phyloP scores from a whole-genome alignment of 1,140 invertebrate genomes.

The Archivesica marissinica region DNA sequence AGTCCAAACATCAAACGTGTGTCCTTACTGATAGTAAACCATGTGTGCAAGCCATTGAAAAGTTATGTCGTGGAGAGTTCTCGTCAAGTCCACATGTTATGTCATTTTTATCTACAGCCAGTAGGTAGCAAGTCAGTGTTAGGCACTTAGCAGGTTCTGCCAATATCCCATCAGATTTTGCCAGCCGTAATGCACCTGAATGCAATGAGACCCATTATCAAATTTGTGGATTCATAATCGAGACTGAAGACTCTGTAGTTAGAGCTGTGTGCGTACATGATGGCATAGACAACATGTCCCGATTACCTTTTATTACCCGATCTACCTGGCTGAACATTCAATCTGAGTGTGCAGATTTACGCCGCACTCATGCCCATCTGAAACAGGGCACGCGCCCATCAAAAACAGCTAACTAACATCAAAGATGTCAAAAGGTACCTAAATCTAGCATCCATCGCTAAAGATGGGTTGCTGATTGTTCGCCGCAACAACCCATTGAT shows the following conservation, averaged over 20 bases:
- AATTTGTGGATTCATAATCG: constrained; percentile 26
- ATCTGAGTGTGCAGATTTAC: constrained; percentile 51
- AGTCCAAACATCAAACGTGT: constrained; percentile 35
- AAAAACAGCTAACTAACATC: constrained; percentile 53
- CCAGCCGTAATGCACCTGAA: constrained; percentile 41
- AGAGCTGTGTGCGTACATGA: not conserved
- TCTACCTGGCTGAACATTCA: constrained; percentile 42
- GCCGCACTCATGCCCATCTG: constrained; percentile 44
- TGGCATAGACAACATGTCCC: not conserved
- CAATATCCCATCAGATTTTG: constrained; percentile 54
- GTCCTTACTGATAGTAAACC: too few relatives aligned
- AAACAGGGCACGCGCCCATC: constrained; percentile 59
- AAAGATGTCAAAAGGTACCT: constrained; percentile 61
- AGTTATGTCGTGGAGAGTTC: constrained; percentile 59
- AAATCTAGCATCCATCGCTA: constrained; percentile 57
- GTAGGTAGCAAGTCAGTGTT: constrained; percentile 32
- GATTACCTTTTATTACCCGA: constrained; percentile 44
- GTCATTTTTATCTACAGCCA: constrained; percentile 47
- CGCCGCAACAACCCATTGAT: not conserved
- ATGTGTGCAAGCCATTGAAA: constrained; percentile 49
- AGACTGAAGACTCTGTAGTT: constrained; percentile 28
- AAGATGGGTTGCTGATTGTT: constrained; percentile 67
- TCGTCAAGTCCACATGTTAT: constrained; percentile 55
- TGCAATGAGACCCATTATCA: constrained; percentile 16
- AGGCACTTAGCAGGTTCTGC: constrained; percentile 44